Evolutionary conservation across 1,140 invertebrate genomes (phyloP).

Genomic region (Arctopsyche grandis): DNA sequence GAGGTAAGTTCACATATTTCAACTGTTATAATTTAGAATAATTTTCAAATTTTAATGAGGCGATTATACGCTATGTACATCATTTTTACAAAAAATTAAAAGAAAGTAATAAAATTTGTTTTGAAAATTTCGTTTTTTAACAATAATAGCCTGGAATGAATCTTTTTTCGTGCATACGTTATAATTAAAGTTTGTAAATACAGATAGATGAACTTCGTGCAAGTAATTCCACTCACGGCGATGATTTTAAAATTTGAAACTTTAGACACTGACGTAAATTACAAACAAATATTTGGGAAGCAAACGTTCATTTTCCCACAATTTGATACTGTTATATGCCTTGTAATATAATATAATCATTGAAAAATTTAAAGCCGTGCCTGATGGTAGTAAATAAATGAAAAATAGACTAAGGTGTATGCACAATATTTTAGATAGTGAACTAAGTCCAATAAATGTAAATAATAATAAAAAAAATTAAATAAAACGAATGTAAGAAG

Average conservation of each 20-base stretch:
- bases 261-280: neutral
- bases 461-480: slow-evolving; percentile 11
- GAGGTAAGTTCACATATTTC: neutral
- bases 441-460: slow-evolving; percentile 22
- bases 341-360: slow-evolving; percentile 21
- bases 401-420: slow-evolving; percentile 1
- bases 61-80: too few relatives aligned
- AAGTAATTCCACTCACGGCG: neutral
- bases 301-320: neutral
- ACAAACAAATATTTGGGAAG: neutral
- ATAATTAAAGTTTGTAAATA: neutral
- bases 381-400: slow-evolving; percentile 24
- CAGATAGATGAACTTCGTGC: neutral
- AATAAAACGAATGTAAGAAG: neutral
- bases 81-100: too few relatives aligned
- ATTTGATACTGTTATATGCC: slow-evolving; percentile 3
- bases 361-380: slow-evolving; percentile 34
- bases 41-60: too few relatives aligned
- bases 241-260: neutral
- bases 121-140: too few relatives aligned
- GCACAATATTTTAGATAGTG: slow-evolving; percentile 26
- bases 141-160: neutral
- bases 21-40: neutral
- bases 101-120: too few relatives aligned
- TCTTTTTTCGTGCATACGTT: too few relatives aligned